Evolutionary conservation across 2,888 invertebrate genomes (phyloP), one percentile per base, ranked within the genome.

Genomic region (Deilephila porcellus): DNA sequence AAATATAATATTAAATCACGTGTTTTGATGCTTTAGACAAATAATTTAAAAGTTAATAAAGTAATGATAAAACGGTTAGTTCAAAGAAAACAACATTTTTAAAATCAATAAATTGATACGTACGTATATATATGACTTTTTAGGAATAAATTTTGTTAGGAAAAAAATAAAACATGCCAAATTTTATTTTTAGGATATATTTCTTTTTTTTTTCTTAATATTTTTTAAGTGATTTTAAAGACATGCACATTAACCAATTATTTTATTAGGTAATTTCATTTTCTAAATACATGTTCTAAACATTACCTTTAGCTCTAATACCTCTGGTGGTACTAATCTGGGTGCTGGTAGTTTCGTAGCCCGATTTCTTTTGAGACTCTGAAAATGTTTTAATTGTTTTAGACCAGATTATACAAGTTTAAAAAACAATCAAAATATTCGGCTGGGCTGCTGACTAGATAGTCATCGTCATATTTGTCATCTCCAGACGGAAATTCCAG

Each of bases 281-380:
- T 52, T 14, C 6, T 32, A 25, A 32, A 19, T 62, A 4, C 45
- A 52, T 11, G 4, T 3, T n/a, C 56, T 56, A 52, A 19, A 0
- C 11, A n/a, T 52, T 83, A 91, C 91, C 91, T 86, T 84, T 86
- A 52, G 77, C 72, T 62, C 78, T 76, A 71, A 71, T 80, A 53
- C 83, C 81, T 60, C 79, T 82, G 70, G 78, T 80, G 6, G 78
- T 77, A 20, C 80, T 82, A 1, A 76, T 79, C 67, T 79, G 74
- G 60, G 83, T 78, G 14, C 80, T 79, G 72, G 81, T 73, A 60
- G 80, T 76, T 25, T 85, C 86, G 52, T 81, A 81, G 34, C 76
- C 78, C 20, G 81, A 78, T 32, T 81, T 75, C 76, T 84, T 89
- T 82, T 90, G 91, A 70, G 90, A 87, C 77, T 92, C 93, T 93